Evolutionary conservation across 2,888 invertebrate genomes (phyloP).

Genomic region (Dusona sp.): DNA sequence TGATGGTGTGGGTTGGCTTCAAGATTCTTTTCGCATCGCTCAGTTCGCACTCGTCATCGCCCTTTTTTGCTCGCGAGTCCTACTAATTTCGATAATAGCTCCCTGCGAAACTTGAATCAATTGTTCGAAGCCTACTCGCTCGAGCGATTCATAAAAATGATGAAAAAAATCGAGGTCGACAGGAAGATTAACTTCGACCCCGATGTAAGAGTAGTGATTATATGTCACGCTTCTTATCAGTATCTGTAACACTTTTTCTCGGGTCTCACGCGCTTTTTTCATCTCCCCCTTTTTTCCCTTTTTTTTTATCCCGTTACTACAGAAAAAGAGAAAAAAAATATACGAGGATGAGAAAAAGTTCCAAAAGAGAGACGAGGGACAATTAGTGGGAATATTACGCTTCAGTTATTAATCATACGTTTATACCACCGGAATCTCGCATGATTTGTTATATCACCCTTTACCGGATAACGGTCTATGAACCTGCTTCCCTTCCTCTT

Average conservation of each 20-base stretch:
- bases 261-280: slow-evolving; percentile 28
- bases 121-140: slow-evolving; percentile 28
- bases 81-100: slow-evolving; percentile 59
- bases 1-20: neutral
- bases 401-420: slow-evolving; percentile 71
- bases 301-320: neutral
- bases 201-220: slow-evolving; percentile 43
- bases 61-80: neutral
- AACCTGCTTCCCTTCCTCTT: slow-evolving; percentile 21
- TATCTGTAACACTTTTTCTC: neutral
- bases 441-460: slow-evolving; percentile 57
- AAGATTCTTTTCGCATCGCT: slow-evolving; percentile 30
- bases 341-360: slow-evolving; percentile 13
- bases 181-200: slow-evolving; percentile 32
- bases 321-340: neutral
- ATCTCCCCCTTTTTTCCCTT: slow-evolving; percentile 50
- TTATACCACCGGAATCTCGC: slow-evolving; percentile 64
- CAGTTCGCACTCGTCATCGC: slow-evolving; percentile 51
- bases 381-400: slow-evolving; percentile 59
- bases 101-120: slow-evolving; percentile 30
- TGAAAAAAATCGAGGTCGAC: slow-evolving; percentile 33
- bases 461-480: slow-evolving; percentile 58
- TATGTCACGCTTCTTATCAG: slow-evolving; percentile 36
- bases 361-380: slow-evolving; percentile 11
- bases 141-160: slow-evolving; percentile 14